A percentile compares a stretch with the other conserved stretches of the same genome.
phyloP scores from a whole-genome alignment of 64 coral and sea anemone genomes.

The Stichodactyla mertensii region DNA sequence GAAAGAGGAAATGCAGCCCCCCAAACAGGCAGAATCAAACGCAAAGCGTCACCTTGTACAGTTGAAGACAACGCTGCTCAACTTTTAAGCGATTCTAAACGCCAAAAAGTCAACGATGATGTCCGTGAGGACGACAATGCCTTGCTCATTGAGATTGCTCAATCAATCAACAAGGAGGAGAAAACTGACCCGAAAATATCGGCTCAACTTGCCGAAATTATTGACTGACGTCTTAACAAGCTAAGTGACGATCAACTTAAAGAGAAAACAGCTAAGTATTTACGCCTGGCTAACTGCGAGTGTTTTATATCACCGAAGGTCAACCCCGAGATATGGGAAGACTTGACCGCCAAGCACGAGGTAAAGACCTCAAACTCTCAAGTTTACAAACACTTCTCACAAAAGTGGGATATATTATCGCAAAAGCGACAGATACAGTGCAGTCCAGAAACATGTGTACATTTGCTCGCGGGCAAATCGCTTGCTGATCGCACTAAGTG shows the following conservation, averaged over 20 bases:
- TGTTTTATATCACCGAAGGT: conserved; percentile 40
- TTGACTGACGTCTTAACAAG: background rate
- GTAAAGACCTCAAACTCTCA: conserved; percentile 28
- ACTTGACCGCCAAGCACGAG: conserved; percentile 33
- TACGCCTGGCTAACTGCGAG: conserved; percentile 29
- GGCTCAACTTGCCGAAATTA: conserved; percentile 36
- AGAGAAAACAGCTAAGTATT: conserved; percentile 38
- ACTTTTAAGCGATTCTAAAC: background rate
- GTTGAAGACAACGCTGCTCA: background rate
- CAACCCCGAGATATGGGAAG: conserved; percentile 51
- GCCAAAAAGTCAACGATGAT: background rate
- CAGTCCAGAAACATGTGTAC: no score
- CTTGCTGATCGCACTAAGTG: no score
- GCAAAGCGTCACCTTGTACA: background rate
- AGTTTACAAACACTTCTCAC: conserved; percentile 16
- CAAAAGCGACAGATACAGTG: conserved; percentile 18
- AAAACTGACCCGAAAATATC: conserved; percentile 32
- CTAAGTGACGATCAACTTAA: conserved; percentile 27
- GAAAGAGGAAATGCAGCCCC: background rate
- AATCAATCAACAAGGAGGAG: conserved; percentile 34
- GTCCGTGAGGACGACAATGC: conserved; percentile 20
- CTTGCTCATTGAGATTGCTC: conserved; percentile 34
- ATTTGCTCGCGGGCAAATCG: no score
- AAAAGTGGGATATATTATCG: conserved; percentile 31
- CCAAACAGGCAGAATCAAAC: conserved; percentile 15